Evolutionary conservation across 2,797 vertebrate genomes (phyloP).

Genomic region (Bufotes viridis): DNA sequence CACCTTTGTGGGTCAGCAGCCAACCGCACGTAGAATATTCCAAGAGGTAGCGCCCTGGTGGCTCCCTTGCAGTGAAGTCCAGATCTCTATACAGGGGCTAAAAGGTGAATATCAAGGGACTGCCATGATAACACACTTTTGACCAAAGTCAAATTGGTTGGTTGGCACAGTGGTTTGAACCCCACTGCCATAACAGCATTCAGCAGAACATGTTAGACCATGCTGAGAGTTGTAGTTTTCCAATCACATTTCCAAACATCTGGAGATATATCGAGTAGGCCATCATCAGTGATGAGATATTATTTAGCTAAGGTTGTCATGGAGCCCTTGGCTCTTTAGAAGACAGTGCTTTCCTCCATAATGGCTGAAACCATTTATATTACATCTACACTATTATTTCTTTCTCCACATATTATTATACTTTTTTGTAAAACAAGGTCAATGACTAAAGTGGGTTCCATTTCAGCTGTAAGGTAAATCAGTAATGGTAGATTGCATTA

Average conservation of each 20-base stretch:
- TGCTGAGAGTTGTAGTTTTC: background rate
- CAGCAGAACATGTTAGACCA: no score
- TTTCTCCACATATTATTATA: background rate
- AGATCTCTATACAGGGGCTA: no score
- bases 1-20: no score
- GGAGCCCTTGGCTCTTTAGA: background rate
- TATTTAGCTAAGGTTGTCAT: background rate
- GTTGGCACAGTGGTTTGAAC: no score
- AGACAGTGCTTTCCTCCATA: background rate
- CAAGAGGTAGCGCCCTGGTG: no score
- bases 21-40: no score
- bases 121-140: no score
- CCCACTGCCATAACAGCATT: no score
- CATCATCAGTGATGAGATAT: background rate
- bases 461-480: slow-evolving; percentile 20
- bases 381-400: background rate
- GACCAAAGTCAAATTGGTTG: no score
- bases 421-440: background rate
- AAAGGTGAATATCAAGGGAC: no score
- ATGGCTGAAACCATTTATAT: background rate
- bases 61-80: no score
- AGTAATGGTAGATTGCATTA: slow-evolving; percentile 33
- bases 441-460: background rate
- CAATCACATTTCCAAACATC: no score
- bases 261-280: background rate